phyloP scores from a whole-genome alignment of 2,888 invertebrate genomes.

The Sarcophaga subvicina region DNA sequence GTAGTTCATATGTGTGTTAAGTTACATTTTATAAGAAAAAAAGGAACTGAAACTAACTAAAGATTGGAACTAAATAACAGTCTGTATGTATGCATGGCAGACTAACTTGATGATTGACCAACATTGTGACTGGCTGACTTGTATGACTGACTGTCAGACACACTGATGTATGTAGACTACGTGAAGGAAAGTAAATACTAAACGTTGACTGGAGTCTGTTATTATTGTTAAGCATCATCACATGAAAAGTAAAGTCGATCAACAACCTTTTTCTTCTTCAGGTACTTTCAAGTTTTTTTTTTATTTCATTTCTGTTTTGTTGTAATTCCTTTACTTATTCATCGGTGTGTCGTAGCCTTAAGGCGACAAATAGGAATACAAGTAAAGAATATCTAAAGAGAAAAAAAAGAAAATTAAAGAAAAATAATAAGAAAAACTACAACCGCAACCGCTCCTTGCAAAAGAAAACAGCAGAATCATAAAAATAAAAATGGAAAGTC shows the following conservation, averaged over 20 bases:
- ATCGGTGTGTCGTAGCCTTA: slow-evolving; percentile 49
- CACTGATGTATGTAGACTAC: slow-evolving; percentile 14
- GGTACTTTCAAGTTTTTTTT: slow-evolving; percentile 46
- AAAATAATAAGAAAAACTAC: slow-evolving; percentile 6
- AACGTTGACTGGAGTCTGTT: neutral
- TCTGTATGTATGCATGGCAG: neutral
- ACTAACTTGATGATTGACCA: slow-evolving; percentile 39
- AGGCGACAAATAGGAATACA: slow-evolving; percentile 64
- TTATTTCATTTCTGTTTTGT: neutral
- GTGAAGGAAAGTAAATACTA: slow-evolving; percentile 54
- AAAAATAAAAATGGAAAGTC: no score
- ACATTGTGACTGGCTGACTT: neutral
- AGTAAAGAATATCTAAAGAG: slow-evolving; percentile 18
- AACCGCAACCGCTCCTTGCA: neutral
- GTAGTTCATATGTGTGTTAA: slow-evolving; percentile 23
- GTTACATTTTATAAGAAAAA: slow-evolving; percentile 36
- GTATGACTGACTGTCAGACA: slow-evolving; percentile 27
- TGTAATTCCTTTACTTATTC: slow-evolving; percentile 13
- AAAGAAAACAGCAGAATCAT: no score
- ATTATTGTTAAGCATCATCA: neutral
- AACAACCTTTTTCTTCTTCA: slow-evolving; percentile 52
- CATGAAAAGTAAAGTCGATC: slow-evolving; percentile 57
- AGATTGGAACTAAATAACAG: slow-evolving; percentile 46
- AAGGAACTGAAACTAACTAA: slow-evolving; percentile 17
- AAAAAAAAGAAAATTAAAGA: slow-evolving; percentile 23